Percentiles rank a stretch among this genome's conserved stretches.
Conservation (phyloP, 2,797 vertebrate genomes). For the Typhlichthys subterraneus region DNA sequence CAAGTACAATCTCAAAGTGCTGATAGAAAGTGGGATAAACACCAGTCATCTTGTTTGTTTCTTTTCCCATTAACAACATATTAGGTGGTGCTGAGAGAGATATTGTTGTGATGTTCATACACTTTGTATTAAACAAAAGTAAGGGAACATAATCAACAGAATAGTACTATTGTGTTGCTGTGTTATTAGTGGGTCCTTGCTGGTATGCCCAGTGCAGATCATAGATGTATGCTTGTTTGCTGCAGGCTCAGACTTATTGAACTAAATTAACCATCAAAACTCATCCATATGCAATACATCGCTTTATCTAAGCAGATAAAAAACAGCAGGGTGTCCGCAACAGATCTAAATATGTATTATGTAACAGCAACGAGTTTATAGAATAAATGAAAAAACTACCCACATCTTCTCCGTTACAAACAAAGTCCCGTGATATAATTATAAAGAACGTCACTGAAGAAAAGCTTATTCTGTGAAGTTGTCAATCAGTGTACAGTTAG, state of each 20-base stretch:
- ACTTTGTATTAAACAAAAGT: background rate
- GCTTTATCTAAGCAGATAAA: constrained; percentile 41
- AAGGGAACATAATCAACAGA: background rate
- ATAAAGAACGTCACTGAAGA: constrained; percentile 3
- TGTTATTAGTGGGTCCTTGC: background rate
- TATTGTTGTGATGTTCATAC: background rate
- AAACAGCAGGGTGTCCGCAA: constrained; percentile 25
- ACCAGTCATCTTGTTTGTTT: background rate
- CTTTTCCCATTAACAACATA: background rate
- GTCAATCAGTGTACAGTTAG: background rate
- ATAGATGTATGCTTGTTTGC: constrained; percentile 30
- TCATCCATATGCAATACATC: constrained; percentile 28
- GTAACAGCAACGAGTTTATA: constrained; percentile 11
- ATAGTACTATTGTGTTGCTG: background rate
- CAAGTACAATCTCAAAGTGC: constrained; percentile 12
- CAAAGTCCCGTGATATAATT: background rate
- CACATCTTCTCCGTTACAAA: constrained; percentile 11
- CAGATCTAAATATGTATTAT: constrained; percentile 13
- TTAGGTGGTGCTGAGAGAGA: background rate
- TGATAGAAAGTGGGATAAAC: background rate
- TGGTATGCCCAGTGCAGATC: constrained; percentile 19
- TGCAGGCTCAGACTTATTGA: constrained; percentile 36
- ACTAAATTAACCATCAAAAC: constrained; percentile 41
- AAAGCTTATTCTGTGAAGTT: constrained; percentile 1
- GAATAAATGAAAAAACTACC: constrained; percentile 31